Percentiles rank a stretch among this genome's conserved stretches.
Evolutionary conservation across 2,888 invertebrate species (phyloP).

Genomic region (Antheraea assamensis): DNA sequence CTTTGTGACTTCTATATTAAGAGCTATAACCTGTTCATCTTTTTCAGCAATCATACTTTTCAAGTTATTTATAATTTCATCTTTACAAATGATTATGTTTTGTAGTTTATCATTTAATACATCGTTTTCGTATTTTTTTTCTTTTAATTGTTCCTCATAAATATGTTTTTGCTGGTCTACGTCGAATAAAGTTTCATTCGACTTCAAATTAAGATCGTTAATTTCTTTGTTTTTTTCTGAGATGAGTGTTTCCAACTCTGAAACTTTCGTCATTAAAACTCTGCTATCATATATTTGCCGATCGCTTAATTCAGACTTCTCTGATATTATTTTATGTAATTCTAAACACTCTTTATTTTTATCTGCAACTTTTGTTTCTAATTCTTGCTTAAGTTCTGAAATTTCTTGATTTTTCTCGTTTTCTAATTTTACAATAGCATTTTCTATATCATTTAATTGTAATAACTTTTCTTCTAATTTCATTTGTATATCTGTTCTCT

Average conservation of each 20-base stretch:
- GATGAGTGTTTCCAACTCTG: conserved; percentile 41
- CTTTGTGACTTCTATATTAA: conserved; percentile 68
- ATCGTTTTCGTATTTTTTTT: conserved; percentile 60
- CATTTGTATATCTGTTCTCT: conserved; percentile 18
- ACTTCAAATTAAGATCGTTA: conserved; percentile 36
- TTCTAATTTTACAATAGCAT: conserved; percentile 40
- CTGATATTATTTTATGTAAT: conserved; percentile 40
- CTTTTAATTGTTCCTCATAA: conserved; percentile 69
- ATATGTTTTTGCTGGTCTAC: conserved; percentile 58
- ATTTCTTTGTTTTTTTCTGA: conserved; percentile 42
- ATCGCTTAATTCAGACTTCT: conserved; percentile 41
- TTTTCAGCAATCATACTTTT: conserved; percentile 58
- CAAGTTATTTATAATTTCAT: conserved; percentile 57
- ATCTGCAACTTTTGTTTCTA: conserved; percentile 33
- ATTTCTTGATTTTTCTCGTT: conserved; percentile 43
- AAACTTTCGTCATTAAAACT: conserved; percentile 37
- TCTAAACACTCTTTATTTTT: conserved; percentile 43
- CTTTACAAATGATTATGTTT: conserved; percentile 57
- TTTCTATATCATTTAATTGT: conserved; percentile 38
- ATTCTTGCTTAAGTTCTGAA: conserved; percentile 37
- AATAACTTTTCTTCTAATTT: conserved; percentile 36
- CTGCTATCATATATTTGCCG: conserved; percentile 42
- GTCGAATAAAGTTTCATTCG: conserved; percentile 38
- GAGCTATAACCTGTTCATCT: conserved; percentile 56
- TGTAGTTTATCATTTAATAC: conserved; percentile 68